Evolutionary conservation across 2,113 vertebrate genomes (phyloP), one percentile per base, ranked within the genome.

Genomic region (Engraulis encrasicolus): DNA sequence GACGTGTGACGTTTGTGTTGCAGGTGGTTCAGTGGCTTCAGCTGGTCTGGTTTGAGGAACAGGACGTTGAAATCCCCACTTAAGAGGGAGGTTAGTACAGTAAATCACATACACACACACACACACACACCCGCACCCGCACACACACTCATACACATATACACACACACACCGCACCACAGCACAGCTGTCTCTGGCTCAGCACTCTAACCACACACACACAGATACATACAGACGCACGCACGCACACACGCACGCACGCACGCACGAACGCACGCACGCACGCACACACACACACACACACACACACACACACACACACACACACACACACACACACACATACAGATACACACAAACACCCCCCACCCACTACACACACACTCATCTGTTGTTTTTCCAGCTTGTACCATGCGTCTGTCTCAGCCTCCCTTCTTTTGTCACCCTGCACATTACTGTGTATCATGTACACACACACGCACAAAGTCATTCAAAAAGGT

Each of bases 11-110:
- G 31, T 78, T 40, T 82, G 14, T 52, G 66, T 50, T 87, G 84
- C 86, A 98, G 97, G 90, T 99, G 97, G 97, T 94, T 98, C 89
- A 97, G 94, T 86, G 96, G 96, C 71, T 99, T 99, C 90, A 98
- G 97, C 86, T 99, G 97, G 97, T 96, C 96, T 79, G 97, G 96
- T 37, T 90, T 98, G 89, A 96, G 96, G 92, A 92, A 88, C 1
- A 93, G 95, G 89, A 97, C 85, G 79, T 88, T 97, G 80, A 84
- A 87, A 0, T 98, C 97, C 0, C 97, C 97, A 79, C 95, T 98
- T 82, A 97, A 95, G 89, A 95, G 96, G 96, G 95, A 97, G 92
- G 97, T 98, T 82, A 91, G 91, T 83, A 78, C 36, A 81, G 36
- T n/a, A n/a, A n/a, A n/a, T n/a, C n/a, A n/a, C 66, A n/a, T 18